Percentiles rank a stretch among this genome's conserved stretches.
Evolutionary conservation across 2,113 vertebrate genomes (phyloP).

Genomic region (Hippocampus comes): DNA sequence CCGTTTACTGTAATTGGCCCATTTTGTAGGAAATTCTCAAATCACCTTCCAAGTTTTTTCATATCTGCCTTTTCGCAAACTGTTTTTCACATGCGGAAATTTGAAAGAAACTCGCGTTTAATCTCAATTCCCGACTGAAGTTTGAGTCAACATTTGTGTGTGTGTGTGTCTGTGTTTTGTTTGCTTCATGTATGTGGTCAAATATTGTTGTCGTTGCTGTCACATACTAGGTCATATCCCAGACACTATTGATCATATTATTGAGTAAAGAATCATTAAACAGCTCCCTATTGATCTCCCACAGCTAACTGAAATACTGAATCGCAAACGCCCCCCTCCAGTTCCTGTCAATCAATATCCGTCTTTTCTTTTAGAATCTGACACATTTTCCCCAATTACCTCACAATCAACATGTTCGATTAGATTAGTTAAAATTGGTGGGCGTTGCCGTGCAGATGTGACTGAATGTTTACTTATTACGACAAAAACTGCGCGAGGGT

Average conservation of each 20-base stretch:
- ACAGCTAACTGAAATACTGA: slow-evolving; percentile 24
- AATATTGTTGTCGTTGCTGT: not conserved
- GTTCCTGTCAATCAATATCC: not conserved
- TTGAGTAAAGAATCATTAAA: slow-evolving; percentile 44
- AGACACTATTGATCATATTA: slow-evolving; percentile 39
- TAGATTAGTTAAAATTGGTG: no score
- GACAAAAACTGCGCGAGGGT: not conserved
- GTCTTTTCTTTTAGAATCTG: not conserved
- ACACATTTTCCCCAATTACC: not conserved
- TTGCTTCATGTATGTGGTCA: not conserved
- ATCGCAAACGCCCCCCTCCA: not conserved
- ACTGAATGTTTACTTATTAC: not conserved
- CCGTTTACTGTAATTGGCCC: no score
- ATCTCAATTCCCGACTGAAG: not conserved
- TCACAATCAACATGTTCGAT: no score
- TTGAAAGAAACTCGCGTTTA: not conserved
- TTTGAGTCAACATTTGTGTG: not conserved
- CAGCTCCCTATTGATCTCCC: slow-evolving; percentile 34
- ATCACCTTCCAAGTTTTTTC: no score
- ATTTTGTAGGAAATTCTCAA: no score
- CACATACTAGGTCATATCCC: slow-evolving; percentile 24
- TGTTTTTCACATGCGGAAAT: no score
- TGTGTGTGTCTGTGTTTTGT: not conserved
- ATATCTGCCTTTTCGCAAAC: no score
- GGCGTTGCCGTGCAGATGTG: no score